Evolutionary conservation across 2,113 vertebrate species (phyloP).

Genomic region (Porphyrio hochstetteri): DNA sequence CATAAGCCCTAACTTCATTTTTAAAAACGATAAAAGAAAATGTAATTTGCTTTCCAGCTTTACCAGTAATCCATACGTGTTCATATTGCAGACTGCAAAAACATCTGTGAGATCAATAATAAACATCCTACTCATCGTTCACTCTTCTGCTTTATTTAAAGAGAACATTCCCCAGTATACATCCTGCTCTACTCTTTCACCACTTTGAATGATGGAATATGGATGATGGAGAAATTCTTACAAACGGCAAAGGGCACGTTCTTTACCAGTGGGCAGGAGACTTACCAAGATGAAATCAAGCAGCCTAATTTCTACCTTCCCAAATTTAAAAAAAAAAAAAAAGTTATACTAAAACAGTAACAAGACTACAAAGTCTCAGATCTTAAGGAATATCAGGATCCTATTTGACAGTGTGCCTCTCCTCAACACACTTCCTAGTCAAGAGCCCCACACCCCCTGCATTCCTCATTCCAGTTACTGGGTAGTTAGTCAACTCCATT

Average conservation of each 20-base stretch:
- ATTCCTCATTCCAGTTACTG: neutral
- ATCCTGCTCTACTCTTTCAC: neutral
- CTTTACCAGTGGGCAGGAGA: neutral
- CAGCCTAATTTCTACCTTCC: neutral
- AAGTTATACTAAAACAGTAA: neutral
- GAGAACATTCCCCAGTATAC: neutral
- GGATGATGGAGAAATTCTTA: neutral
- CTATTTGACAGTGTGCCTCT: neutral
- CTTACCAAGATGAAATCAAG: neutral
- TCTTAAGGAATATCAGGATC: neutral
- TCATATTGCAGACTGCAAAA: constrained; percentile 49
- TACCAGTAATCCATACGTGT: constrained; percentile 59
- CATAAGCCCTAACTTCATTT: constrained; percentile 68
- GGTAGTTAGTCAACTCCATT: neutral
- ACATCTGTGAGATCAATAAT: constrained; percentile 51
- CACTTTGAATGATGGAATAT: neutral
- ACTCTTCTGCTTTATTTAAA: constrained; percentile 23
- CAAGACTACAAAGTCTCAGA: neutral
- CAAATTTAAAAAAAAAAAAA: neutral
- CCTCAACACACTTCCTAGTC: neutral
- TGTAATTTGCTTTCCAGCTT: constrained; percentile 57
- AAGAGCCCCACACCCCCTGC: rapidly evolving
- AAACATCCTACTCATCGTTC: neutral
- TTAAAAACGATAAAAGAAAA: constrained; percentile 63
- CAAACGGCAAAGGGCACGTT: neutral